A percentile compares a stretch with the other conserved stretches of the same genome.
phyloP scores from a whole-genome alignment of 2,113 vertebrate genomes.

The Eptatretus burgeri region DNA sequence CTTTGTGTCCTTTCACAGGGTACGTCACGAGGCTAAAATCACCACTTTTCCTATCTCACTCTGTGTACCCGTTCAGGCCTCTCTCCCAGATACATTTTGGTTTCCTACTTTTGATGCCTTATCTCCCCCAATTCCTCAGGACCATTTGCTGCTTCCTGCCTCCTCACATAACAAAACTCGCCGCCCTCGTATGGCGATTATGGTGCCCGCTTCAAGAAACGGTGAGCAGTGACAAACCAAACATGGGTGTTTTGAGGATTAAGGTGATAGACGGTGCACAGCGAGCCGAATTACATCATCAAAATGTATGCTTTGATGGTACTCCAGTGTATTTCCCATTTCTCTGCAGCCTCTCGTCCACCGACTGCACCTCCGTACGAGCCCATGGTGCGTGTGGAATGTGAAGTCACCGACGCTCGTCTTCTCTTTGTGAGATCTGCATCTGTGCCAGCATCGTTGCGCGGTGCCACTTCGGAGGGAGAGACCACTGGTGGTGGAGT shows the following conservation, averaged over 20 bases:
- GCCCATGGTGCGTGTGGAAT: constrained; percentile 86
- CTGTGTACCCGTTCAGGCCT: too few relatives aligned
- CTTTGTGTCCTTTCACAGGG: constrained; percentile 55
- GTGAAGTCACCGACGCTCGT: constrained; percentile 65
- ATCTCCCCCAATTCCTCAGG: constrained; percentile 16
- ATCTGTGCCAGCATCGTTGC: constrained; percentile 42
- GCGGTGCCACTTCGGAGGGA: constrained; percentile 14
- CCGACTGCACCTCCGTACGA: constrained; percentile 18
- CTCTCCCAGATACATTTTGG: too few relatives aligned
- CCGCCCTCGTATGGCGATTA: constrained; percentile 56
- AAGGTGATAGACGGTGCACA: too few relatives aligned
- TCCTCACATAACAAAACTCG: constrained; percentile 70
- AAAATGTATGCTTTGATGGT: too few relatives aligned
- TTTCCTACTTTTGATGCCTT: too few relatives aligned
- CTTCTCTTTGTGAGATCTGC: constrained; percentile 66
- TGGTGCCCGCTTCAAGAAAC: constrained; percentile 32
- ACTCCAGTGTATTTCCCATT: too few relatives aligned
- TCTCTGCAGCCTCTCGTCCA: too few relatives aligned
- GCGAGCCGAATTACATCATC: too few relatives aligned
- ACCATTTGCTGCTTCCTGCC: constrained; percentile 48
- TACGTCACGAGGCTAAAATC: constrained; percentile 13
- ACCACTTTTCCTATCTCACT: too few relatives aligned
- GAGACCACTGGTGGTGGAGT: too few relatives aligned
- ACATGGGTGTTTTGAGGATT: too few relatives aligned
- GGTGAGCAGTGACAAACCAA: too few relatives aligned